phyloP scores from a whole-genome alignment of 2,888 invertebrate species.

The Lycocerus yunnanus region DNA sequence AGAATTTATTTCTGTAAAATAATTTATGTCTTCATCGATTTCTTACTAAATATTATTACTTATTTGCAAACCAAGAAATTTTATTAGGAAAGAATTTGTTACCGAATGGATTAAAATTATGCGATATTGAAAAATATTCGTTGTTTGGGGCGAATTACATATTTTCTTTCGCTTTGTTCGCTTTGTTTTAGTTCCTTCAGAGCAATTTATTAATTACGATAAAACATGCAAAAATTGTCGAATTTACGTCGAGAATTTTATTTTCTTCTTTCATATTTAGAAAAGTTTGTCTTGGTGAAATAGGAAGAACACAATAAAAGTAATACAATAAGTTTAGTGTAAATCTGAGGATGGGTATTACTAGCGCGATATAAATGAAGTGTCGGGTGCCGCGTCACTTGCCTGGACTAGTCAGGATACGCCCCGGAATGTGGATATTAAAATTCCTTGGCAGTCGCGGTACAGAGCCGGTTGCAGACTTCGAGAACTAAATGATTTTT shows the following conservation, averaged over 20 bases:
- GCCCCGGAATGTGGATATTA: slow-evolving; percentile 48
- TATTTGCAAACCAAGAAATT: not conserved
- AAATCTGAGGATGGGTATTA: slow-evolving; percentile 34
- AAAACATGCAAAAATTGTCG: not conserved
- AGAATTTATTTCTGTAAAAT: not conserved
- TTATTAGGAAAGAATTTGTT: not conserved
- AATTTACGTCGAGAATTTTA: not conserved
- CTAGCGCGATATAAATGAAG: slow-evolving; percentile 32
- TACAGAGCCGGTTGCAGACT: slow-evolving; percentile 38
- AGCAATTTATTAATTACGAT: not conserved
- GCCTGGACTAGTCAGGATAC: slow-evolving; percentile 34
- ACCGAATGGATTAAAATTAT: not conserved
- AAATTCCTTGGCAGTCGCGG: slow-evolving; percentile 46
- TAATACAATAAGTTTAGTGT: slow-evolving; percentile 30
- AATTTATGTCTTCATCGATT: not conserved
- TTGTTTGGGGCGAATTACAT: not conserved
- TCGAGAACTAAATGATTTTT: slow-evolving; percentile 47
- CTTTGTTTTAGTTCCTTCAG: not conserved
- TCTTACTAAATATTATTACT: not conserved
- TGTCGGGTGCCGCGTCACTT: slow-evolving; percentile 35
- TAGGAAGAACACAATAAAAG: slow-evolving; percentile 22
- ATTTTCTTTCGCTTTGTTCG: not conserved
- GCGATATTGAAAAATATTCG: not conserved
- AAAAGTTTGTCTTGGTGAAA: not conserved
- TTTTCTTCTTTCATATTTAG: not conserved